phyloP scores from a whole-genome alignment of 2,797 vertebrate species.

The Aldrovandia affinis region DNA sequence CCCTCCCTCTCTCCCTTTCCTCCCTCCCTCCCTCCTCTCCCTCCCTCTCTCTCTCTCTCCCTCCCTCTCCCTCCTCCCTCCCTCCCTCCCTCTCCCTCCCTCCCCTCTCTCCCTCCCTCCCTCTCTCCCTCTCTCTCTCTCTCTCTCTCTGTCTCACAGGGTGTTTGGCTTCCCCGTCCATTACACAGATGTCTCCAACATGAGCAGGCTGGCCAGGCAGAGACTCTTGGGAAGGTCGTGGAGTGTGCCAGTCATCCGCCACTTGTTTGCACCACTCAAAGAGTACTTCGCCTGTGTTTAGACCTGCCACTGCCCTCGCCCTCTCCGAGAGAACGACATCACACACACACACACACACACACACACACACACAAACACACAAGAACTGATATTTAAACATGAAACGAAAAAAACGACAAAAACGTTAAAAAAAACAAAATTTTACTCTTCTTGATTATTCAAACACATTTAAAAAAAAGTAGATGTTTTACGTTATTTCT shows the following conservation, averaged over 20 bases:
- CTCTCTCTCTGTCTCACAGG: slow-evolving; percentile 65
- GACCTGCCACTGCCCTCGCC: neutral
- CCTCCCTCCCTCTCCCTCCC: neutral
- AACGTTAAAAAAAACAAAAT: slow-evolving; percentile 69
- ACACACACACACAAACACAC: too few relatives aligned
- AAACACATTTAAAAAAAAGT: slow-evolving; percentile 69
- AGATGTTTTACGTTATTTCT: slow-evolving; percentile 86
- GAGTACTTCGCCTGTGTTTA: slow-evolving; percentile 93
- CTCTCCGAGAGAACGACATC: slow-evolving; percentile 27
- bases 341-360: slow-evolving; percentile 42
- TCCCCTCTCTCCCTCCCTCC: neutral
- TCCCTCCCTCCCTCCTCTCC: neutral
- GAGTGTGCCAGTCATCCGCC: slow-evolving; percentile 97
- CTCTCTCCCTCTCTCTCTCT: slow-evolving; percentile 8
- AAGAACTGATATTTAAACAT: slow-evolving; percentile 75
- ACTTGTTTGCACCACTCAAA: slow-evolving; percentile 98
- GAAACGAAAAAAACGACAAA: slow-evolving; percentile 62
- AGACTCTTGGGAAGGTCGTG: slow-evolving; percentile 95
- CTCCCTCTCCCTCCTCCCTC: neutral
- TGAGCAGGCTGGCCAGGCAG: slow-evolving; percentile 97
- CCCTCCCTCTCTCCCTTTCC: neutral
- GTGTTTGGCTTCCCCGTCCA: slow-evolving; percentile 96
- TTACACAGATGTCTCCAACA: slow-evolving; percentile 98
- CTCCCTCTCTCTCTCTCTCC: neutral
- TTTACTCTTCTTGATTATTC: slow-evolving; percentile 63